These are phyloP conservation scores for Danio aesculapii DNA, from an alignment of 2,797 vertebrate species.

Conservation along the genomic window DNA sequence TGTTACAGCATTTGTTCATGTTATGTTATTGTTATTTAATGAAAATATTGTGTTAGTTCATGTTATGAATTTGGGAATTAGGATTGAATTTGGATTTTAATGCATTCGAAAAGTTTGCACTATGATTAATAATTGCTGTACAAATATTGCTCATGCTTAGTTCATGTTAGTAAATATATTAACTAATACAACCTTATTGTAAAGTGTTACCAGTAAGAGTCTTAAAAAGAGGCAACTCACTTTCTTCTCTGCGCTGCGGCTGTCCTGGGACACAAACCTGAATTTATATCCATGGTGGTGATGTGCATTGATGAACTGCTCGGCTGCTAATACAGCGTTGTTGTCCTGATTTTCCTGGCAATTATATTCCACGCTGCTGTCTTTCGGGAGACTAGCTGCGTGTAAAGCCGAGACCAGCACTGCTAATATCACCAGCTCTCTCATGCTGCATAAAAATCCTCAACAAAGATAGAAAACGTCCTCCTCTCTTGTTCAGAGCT, in stretches of 20 bases:
- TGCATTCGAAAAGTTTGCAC: too few species aligned
- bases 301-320: conserved; percentile 60
- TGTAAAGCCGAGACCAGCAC: conserved; percentile 50
- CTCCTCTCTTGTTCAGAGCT: neutral
- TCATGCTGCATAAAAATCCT: conserved; percentile 59
- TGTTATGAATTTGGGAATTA: too few species aligned
- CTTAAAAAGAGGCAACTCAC: conserved; percentile 39
- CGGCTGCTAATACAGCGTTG: conserved; percentile 23
- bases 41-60: too few species aligned
- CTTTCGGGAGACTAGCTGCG: neutral
- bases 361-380: conserved; percentile 18
- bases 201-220: neutral
- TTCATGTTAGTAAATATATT: too few species aligned
- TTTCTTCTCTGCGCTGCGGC: conserved; percentile 8
- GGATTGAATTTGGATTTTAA: too few species aligned
- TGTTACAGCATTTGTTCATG: too few species aligned
- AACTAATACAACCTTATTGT: too few species aligned
- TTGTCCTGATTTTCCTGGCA: conserved; percentile 18
- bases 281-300: conserved; percentile 72
- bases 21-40: too few species aligned
- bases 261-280: conserved; percentile 17
- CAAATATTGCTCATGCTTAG: too few species aligned
- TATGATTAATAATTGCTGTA: too few species aligned
- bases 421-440: conserved; percentile 48
- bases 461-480: conserved; percentile 7